A percentile compares a stretch with the other conserved stretches of the same genome.
Conservation (phyloP, 1,140 invertebrate genomes). For the Drosophila seguyi region DNA sequence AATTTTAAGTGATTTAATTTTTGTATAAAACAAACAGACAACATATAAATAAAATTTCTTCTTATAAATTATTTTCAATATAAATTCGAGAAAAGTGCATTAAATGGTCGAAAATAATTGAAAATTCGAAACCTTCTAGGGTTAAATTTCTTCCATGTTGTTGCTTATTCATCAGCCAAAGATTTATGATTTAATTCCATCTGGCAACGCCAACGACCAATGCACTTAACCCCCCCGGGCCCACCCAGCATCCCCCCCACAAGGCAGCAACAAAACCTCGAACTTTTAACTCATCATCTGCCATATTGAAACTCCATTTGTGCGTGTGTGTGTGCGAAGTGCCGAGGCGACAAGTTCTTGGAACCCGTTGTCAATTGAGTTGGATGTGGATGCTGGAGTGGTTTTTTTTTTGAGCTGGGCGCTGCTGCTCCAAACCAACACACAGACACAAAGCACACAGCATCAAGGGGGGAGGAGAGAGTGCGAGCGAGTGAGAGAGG, state of each 20-base stretch:
- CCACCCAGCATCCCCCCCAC: neutral
- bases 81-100: neutral
- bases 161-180: neutral
- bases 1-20: too few relatives aligned
- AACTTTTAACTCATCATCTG: constrained; percentile 28
- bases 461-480: neutral
- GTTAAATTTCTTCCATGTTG: neutral
- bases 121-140: constrained; percentile 2
- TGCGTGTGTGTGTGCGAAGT: constrained; percentile 1
- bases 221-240: constrained; percentile 12
- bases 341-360: constrained; percentile 61
- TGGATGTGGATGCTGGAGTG: constrained; percentile 28
- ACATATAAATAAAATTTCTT: too few relatives aligned
- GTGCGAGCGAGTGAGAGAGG: neutral
- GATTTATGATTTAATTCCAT: constrained; percentile 35
- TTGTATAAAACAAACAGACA: too few relatives aligned
- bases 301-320: constrained; percentile 38
- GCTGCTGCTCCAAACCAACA: constrained; percentile 15
- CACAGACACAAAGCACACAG: constrained; percentile 14
- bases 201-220: constrained; percentile 31
- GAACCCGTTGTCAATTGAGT: constrained; percentile 62
- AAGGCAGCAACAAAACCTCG: neutral
- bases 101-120: neutral
- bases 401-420: constrained; percentile 10
- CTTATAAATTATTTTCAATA: neutral